phyloP scores from a whole-genome alignment of 2,113 vertebrate species.

The Egretta garzetta region DNA sequence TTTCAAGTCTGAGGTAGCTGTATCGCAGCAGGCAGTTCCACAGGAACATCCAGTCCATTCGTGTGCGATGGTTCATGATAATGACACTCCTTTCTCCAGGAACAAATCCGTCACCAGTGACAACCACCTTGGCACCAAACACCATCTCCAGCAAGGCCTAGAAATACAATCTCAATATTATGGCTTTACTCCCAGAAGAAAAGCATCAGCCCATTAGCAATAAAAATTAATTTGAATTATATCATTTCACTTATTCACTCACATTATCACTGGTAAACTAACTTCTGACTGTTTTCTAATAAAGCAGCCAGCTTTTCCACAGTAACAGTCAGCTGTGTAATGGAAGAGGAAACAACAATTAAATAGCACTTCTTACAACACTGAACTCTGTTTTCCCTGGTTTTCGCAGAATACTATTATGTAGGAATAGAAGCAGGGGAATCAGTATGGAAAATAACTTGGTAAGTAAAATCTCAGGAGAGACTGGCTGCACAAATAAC shows the following conservation, averaged over 20 bases:
- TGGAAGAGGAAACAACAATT: neutral
- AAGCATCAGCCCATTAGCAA: neutral
- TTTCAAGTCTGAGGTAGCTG: conserved; percentile 96
- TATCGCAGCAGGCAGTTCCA: conserved; percentile 96
- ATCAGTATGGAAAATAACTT: neutral
- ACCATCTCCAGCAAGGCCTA: conserved; percentile 94
- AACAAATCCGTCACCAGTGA: conserved; percentile 95
- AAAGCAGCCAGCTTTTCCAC: neutral
- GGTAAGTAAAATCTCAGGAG: neutral
- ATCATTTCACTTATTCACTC: neutral
- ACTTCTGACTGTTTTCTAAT: neutral
- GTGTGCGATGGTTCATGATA: conserved; percentile 98
- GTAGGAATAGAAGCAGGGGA: neutral
- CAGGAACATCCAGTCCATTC: conserved; percentile 99
- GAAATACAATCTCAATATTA: conserved; percentile 20
- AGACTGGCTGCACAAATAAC: neutral
- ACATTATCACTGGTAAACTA: neutral
- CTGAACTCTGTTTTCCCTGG: neutral
- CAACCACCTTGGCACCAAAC: conserved; percentile 93
- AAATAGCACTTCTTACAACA: neutral
- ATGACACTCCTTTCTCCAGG: conserved; percentile 97
- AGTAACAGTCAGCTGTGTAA: neutral
- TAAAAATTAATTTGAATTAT: neutral
- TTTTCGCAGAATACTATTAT: neutral
- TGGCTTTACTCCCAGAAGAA: neutral